Evolutionary conservation across 2,113 vertebrate genomes (phyloP), one percentile per base, ranked within the genome.

Genomic region (Myotis yumanensis): DNA sequence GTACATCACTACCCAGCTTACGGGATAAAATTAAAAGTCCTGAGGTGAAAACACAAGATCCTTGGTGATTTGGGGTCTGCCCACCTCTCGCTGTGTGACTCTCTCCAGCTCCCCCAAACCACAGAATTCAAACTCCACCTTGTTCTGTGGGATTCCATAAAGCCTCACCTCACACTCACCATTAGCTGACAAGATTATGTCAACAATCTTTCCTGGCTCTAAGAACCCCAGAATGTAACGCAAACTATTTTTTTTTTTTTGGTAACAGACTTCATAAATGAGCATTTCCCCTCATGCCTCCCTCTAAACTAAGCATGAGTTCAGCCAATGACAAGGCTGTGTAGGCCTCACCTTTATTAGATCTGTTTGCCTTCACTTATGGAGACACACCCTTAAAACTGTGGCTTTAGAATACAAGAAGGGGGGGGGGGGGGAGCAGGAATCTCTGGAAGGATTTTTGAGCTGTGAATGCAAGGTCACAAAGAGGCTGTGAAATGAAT

Each of bases 81-180:
- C 32, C 17, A 1, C 54, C 51, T 59, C 37, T 57, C n/a, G 14
- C 83, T 6, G 20, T 2, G 0, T 25, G 52, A 84, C 48, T 76
- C 46, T 6, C n/a, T 30, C 51, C 40, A 6, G 14, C 32, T 46
- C 43, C 23, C 37, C 14, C 51, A 43, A 25, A 5, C 30, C 18
- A 22, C 3, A 72, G 52, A 72, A 7, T 10, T 17, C 30, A 35
- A 69, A 35, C 5, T 32, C n/a, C 8, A 0, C 51, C 18, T 23
- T 8, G 11, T 57, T 68, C 23, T 4, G 0, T 1, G 35, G 16
- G 35, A 20, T 75, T 20, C 32, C n/a, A 0, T 54, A 23, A 17
- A 12, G 5, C 4, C 32, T 57, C 52, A 25, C 64, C 68, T 86
- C 12, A 46, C 15, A 11, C 43, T 82, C 9, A 12, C 37, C 4